These are phyloP conservation scores for Caretta caretta DNA, from an alignment of 2,113 vertebrate genomes.

Conservation along the genomic window DNA sequence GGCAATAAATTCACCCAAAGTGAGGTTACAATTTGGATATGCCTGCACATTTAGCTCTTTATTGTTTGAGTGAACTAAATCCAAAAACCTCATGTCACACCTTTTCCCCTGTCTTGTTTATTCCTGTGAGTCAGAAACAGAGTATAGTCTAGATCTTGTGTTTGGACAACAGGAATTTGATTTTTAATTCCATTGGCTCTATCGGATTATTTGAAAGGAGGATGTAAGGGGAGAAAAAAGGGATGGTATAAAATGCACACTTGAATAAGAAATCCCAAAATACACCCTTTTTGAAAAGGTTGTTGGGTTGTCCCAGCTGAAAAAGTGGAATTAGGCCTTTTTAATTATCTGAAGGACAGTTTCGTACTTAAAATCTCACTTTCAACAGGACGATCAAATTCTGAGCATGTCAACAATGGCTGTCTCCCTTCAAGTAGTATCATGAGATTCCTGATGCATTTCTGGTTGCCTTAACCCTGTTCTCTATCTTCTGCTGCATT, in stretches of 20 bases:
- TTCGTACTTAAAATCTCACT: background rate
- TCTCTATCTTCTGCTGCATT: background rate
- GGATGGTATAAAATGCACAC: background rate
- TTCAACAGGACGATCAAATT: background rate
- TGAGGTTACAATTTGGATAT: background rate
- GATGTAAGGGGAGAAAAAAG: background rate
- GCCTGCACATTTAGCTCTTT: accelerated
- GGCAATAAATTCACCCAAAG: background rate
- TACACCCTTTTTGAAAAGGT: background rate
- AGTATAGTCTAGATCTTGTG: background rate
- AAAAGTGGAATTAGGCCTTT: background rate
- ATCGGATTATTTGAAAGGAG: background rate
- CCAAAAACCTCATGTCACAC: background rate
- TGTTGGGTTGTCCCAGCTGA: background rate
- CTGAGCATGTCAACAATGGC: background rate
- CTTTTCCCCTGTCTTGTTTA: background rate
- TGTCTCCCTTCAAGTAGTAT: background rate
- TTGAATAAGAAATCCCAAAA: background rate
- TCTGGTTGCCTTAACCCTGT: slow-evolving; percentile 37
- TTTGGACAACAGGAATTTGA: background rate
- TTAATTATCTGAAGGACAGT: background rate
- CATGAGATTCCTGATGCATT: background rate
- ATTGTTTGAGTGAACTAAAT: background rate
- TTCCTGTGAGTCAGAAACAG: background rate
- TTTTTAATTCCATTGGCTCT: background rate